Percentiles rank a stretch among this genome's conserved stretches.
Conservation (phyloP, 2,888 invertebrate species). For the Liopterus haemorrhoidalis region DNA sequence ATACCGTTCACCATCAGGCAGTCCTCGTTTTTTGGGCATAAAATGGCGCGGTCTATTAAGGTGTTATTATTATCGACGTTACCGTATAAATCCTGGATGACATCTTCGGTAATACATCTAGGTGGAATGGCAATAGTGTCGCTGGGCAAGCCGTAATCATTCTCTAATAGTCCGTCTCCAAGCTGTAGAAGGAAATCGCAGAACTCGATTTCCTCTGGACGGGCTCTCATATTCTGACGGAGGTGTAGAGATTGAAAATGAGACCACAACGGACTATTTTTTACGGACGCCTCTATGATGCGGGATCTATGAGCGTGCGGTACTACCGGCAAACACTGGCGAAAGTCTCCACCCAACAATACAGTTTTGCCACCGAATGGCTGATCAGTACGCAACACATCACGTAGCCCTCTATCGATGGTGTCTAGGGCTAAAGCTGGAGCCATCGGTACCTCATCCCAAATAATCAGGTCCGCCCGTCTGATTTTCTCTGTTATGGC, state of each 20-base stretch:
- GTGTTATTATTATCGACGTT: no score
- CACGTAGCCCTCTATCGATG: conserved; percentile 4
- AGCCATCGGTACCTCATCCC: conserved; percentile 10
- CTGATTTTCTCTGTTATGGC: neutral
- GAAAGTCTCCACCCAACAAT: conserved; percentile 9
- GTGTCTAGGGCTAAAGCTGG: neutral
- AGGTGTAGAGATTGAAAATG: conserved; percentile 3
- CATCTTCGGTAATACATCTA: no score
- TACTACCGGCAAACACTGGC: conserved; percentile 9
- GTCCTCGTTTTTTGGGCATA: no score
- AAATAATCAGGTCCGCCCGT: conserved; percentile 4
- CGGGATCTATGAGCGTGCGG: neutral
- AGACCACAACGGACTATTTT: conserved; percentile 1
- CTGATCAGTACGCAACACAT: conserved; percentile 2
- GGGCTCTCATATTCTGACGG: conserved; percentile 4
- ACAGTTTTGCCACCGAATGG: conserved; percentile 13
- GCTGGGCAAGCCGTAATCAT: no score
- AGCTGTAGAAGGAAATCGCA: no score
- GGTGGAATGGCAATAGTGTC: no score
- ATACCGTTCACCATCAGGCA: no score
- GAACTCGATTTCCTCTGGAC: conserved; percentile 10
- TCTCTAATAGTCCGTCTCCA: no score
- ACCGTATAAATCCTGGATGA: no score
- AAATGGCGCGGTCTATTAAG: no score
- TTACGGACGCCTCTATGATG: conserved; percentile 2